These are phyloP conservation scores for Schizothorax lantsangensis DNA, from an alignment of 2,797 vertebrate genomes.

Conservation along the genomic window DNA sequence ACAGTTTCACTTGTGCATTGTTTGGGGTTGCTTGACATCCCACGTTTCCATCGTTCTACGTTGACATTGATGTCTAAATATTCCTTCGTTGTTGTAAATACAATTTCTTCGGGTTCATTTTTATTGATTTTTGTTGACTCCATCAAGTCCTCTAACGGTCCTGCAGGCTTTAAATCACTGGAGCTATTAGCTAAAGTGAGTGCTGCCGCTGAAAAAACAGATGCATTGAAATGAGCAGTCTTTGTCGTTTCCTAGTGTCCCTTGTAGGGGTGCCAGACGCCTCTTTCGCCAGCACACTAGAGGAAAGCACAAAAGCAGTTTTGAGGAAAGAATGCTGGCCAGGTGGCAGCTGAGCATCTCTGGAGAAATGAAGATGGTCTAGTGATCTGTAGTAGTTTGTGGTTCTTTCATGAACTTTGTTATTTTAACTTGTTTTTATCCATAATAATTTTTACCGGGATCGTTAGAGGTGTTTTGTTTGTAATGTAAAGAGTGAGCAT, in stretches of 20 bases:
- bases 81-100: neutral
- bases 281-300: slow-evolving; percentile 38
- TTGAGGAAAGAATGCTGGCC: slow-evolving; percentile 13
- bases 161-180: slow-evolving; percentile 15
- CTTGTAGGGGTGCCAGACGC: slow-evolving; percentile 42
- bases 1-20: slow-evolving; percentile 43
- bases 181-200: slow-evolving; percentile 41
- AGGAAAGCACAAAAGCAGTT: slow-evolving; percentile 29
- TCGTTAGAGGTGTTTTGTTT: neutral
- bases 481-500: neutral
- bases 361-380: slow-evolving; percentile 5
- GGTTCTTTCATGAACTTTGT: neutral
- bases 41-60: slow-evolving; percentile 16
- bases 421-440: neutral
- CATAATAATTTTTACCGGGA: neutral
- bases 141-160: slow-evolving; percentile 21
- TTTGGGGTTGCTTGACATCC: slow-evolving; percentile 32
- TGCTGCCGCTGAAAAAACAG: slow-evolving; percentile 11
- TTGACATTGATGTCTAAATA: slow-evolving; percentile 29
- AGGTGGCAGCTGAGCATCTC: slow-evolving; percentile 49
- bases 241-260: slow-evolving; percentile 27
- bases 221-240: slow-evolving; percentile 42
- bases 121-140: slow-evolving; percentile 13
- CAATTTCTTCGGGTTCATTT: neutral
- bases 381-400: slow-evolving; percentile 12